Percentiles rank a stretch among this genome's conserved stretches.
Evolutionary conservation across 1,140 invertebrate species (phyloP).

Genomic region (Bombus sibiricus): DNA sequence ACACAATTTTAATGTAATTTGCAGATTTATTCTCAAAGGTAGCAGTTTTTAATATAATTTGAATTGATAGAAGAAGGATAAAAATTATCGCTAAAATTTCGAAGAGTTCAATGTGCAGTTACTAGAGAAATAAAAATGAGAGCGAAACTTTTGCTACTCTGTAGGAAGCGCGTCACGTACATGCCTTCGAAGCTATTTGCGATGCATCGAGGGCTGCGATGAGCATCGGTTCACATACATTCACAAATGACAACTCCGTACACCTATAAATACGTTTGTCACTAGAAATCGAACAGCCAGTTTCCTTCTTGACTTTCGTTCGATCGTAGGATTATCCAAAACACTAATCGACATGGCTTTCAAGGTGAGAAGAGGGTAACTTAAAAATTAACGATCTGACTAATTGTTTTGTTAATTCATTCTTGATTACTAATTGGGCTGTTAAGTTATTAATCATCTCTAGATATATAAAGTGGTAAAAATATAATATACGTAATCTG

Average conservation of each 20-base stretch:
- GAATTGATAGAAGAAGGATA: neutral
- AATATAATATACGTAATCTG: neutral
- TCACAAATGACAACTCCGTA: constrained; percentile 44
- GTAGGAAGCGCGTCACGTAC: constrained; percentile 74
- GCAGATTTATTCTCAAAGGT: neutral
- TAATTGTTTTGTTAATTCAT: neutral
- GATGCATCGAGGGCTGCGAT: constrained; percentile 69
- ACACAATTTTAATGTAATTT: no score
- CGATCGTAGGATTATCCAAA: constrained; percentile 51
- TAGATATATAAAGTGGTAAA: neutral
- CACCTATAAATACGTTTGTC: constrained; percentile 80
- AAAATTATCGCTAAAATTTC: no score
- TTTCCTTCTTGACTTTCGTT: constrained; percentile 69
- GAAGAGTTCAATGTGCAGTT: neutral
- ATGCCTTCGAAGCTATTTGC: constrained; percentile 68
- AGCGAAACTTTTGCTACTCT: constrained; percentile 73
- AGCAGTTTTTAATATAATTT: neutral
- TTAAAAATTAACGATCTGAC: neutral
- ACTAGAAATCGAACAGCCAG: constrained; percentile 73
- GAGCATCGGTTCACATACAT: constrained; percentile 38
- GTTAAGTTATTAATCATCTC: neutral
- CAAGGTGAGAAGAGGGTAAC: constrained; percentile 72
- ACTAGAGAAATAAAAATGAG: constrained; percentile 13
- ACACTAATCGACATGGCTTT: constrained; percentile 68
- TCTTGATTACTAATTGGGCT: neutral